Evolutionary conservation across 2,888 invertebrate genomes (phyloP), one percentile per base, ranked within the genome.

Genomic region (Meteorus cinctellus): DNA sequence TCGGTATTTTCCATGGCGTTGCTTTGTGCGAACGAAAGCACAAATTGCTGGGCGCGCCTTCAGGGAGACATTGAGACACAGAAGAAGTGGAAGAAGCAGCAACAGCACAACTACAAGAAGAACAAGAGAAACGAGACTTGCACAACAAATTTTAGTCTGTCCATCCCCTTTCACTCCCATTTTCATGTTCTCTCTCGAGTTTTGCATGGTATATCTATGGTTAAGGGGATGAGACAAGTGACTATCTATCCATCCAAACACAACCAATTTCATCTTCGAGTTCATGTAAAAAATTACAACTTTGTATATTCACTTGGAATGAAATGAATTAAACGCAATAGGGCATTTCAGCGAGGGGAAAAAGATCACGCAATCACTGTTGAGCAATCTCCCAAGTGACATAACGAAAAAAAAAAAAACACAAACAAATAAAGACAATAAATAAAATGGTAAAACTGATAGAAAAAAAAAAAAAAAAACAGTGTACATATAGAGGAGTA

Each of bases 1-100:
- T 84, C 81, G 84, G 85, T 85, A 87, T 88, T 87, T 86, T 86
- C 87, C 85, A 81, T 82, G 84, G 83, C 81, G 81, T 83, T 83
- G 87, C 88, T 89, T 89, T 89, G 88, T 89, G 88, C 88, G 87
- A 89, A 89, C 87, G 89, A 89, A 88, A 87, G 88, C 88, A 88
- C 86, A 89, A 89, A 89, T 89, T 89, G 88, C 86, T 81, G 80
- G 81, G 82, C 80, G 74, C 85, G 88, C 85, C 89, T 88, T 87
- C 87, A 84, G 89, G 89, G 89, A 89, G 89, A 89, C 89, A 89
- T 89, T 88, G 88, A 89, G 88, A 89, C 89, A 87, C 84, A 84
- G 67, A 84, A 82, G 84, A 80, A 80, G 79, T 82, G 65, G 36
- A 77, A 72, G 70, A 70, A 63, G 75, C 27, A 55, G 19, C 60